phyloP scores from a whole-genome alignment of 1,140 invertebrate species.

The Sogatella furcifera region DNA sequence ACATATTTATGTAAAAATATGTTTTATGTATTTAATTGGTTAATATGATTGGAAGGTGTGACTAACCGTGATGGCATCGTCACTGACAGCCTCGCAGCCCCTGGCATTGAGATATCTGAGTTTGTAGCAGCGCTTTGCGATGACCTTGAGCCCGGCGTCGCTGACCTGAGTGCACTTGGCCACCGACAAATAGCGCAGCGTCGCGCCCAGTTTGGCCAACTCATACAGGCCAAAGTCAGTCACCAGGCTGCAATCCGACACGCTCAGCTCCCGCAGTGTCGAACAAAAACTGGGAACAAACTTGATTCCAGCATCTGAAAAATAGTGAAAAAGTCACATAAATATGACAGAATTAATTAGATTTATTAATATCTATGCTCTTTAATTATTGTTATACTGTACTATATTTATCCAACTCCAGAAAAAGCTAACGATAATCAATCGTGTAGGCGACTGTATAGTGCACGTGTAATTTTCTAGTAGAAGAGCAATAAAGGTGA shows the following conservation, averaged over 20 bases:
- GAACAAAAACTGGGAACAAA: constrained; percentile 78
- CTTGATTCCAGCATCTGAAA: constrained; percentile 59
- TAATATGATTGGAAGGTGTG: too few species aligned
- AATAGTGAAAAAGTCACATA: constrained; percentile 10
- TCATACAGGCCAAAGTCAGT: constrained; percentile 88
- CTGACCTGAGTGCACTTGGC: constrained; percentile 81
- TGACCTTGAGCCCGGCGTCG: constrained; percentile 75
- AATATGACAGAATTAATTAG: too few species aligned
- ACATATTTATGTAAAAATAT: too few species aligned
- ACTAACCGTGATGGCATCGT: constrained; percentile 67
- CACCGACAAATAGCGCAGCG: constrained; percentile 72
- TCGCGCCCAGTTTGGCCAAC: constrained; percentile 73
- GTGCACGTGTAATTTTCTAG: too few species aligned
- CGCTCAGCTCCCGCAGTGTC: constrained; percentile 70
- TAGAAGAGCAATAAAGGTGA: too few species aligned
- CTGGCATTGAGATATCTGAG: constrained; percentile 81
- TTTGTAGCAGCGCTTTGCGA: constrained; percentile 79
- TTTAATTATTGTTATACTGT: too few species aligned
- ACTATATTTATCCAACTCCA: too few species aligned
- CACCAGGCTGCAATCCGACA: constrained; percentile 79
- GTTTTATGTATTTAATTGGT: too few species aligned
- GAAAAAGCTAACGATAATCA: too few species aligned
- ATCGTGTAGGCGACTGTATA: too few species aligned
- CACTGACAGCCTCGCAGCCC: constrained; percentile 84
- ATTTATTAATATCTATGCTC: too few species aligned